Base-by-base conservation (phyloP, 2,113 vertebrate species). In the Dipodomys spectabilis region DNA sequence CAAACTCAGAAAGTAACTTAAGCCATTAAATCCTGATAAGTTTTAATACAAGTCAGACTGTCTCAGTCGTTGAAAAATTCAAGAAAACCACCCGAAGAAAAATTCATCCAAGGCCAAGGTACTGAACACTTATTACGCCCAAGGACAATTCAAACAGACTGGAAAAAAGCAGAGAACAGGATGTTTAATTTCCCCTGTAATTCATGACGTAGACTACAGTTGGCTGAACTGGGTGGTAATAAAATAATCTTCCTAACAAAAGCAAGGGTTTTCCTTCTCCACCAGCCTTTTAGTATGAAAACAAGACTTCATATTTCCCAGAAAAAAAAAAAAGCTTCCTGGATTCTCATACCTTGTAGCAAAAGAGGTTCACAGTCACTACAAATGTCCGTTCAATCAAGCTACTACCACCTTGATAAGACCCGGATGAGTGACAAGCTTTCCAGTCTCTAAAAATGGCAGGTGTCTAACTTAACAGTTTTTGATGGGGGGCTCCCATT, bases 181-280 rank as follows among this genome's bases (percentile, higher is more conserved):
- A 68, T 77, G 87, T 65, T 86, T 93, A 35, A 88, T 92, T 92
- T 92, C 80, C 85, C 73, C 60, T 73, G 32, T 65, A 75, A 80
- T 19, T 62, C n/a, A 39, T 45, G 82, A 86, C 18, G 68, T 9
- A 67, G 49, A 79, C 53, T 3, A 20, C 44, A 87, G 30, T 67
- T 45, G 82, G 80, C 35, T 25, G 91, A 88, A 78, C 19, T 30
- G 68, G 20, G 49, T 4, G 71, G 84, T 49, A 65, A 88, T 75
- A 83, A 93, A 92, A 94, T 57, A 80, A 81, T 11, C 23, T 22
- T 82, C n/a, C 39, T 82, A 68, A 77, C 53, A 49, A 87, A 83
- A 88, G 57, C 45, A 12, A n/a, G n/a, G 82, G n/a, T 25, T 77
- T 73, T 49, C 30, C 62, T 71, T 57, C 15, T 49, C 22, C 27